These are phyloP conservation scores for Pseudomyrmex flavicornis DNA, from an alignment of 1,140 invertebrate genomes.

Conservation along the genomic window DNA sequence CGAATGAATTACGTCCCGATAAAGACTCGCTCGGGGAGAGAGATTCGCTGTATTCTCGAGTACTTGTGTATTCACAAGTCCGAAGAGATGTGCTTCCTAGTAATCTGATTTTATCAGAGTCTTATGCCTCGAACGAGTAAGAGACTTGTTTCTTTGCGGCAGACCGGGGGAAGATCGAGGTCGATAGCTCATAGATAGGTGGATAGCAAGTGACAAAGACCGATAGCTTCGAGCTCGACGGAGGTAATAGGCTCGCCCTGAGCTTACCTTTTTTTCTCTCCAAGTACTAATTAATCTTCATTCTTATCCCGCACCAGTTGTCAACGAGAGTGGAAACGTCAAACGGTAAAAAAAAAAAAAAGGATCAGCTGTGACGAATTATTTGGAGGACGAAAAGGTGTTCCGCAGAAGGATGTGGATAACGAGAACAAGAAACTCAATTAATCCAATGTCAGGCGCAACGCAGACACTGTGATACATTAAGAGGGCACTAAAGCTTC, in stretches of 20 bases:
- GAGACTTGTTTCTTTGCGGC: not conserved
- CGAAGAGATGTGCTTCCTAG: not conserved
- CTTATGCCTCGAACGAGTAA: slow-evolving; percentile 8
- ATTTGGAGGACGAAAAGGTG: not conserved
- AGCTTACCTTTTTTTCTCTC: not conserved
- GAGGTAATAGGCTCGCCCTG: slow-evolving; percentile 25
- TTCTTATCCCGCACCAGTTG: not conserved
- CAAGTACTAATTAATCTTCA: slow-evolving; percentile 44
- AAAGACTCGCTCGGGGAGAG: not conserved
- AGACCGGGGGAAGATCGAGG: slow-evolving; percentile 33
- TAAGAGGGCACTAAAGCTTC: slow-evolving; percentile 5
- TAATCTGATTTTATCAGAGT: slow-evolving; percentile 31
- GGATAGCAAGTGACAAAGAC: slow-evolving; percentile 48
- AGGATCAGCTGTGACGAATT: slow-evolving; percentile 22
- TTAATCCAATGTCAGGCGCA: slow-evolving; percentile 30
- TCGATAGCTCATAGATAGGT: slow-evolving; percentile 34
- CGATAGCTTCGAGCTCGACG: slow-evolving; percentile 24
- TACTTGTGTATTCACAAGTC: not conserved
- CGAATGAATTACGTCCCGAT: not conserved
- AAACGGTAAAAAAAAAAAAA: not conserved
- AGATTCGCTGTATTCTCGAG: slow-evolving; percentile 3
- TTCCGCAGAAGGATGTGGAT: slow-evolving; percentile 1
- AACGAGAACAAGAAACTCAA: slow-evolving; percentile 27
- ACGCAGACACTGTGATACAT: slow-evolving; percentile 3
- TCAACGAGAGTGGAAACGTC: not conserved